Evolutionary conservation across 2,797 vertebrate species (phyloP).

Genomic region (Limosa lapponica): DNA sequence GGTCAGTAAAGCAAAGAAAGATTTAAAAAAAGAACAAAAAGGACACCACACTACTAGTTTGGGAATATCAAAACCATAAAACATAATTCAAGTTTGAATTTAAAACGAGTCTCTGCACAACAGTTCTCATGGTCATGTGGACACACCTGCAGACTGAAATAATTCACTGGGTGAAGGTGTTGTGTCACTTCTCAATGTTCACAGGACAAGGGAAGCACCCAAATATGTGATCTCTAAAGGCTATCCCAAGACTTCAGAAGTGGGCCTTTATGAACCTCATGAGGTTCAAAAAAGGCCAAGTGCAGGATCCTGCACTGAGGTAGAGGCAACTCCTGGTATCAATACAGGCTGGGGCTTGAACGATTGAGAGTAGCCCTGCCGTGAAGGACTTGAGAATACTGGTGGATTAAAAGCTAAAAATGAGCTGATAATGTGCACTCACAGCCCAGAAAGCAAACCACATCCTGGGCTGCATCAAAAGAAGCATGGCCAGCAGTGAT

Average conservation of each 20-base stretch:
- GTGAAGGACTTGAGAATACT: background rate
- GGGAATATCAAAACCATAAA: background rate
- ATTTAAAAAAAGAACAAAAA: background rate
- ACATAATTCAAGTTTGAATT: background rate
- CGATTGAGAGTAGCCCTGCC: background rate
- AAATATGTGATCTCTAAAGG: background rate
- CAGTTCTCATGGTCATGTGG: background rate
- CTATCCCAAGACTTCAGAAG: background rate
- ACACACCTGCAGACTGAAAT: background rate
- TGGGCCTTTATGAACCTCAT: background rate
- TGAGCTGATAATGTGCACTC: background rate
- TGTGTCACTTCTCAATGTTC: background rate
- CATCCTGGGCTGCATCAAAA: background rate
- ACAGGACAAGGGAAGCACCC: background rate
- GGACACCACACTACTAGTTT: background rate
- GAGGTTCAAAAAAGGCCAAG: background rate
- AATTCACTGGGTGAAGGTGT: background rate
- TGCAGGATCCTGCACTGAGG: background rate
- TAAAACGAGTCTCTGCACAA: background rate
- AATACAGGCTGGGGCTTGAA: background rate
- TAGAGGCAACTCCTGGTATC: background rate
- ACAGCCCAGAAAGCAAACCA: background rate
- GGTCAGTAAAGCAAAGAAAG: background rate
- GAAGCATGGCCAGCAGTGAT: background rate
- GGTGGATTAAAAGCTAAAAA: background rate